Conservation (phyloP, 2,888 invertebrate genomes). For the Mesorhabditis sp. region DNA sequence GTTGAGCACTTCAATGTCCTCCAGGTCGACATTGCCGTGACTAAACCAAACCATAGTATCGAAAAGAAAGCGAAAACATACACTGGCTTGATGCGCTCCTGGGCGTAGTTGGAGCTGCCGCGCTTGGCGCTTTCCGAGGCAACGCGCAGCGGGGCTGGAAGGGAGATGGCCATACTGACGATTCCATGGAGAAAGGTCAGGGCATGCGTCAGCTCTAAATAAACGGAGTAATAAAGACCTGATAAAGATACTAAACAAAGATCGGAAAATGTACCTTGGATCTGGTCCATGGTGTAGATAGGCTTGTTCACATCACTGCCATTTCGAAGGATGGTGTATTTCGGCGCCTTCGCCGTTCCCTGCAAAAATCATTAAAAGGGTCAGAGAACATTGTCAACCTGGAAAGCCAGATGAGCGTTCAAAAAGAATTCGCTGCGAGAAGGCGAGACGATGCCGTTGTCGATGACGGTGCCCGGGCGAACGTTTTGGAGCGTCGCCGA, state of each 20-base stretch:
- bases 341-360: constrained; percentile 23
- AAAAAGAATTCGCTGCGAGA: constrained; percentile 21
- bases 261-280: background rate
- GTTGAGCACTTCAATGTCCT: background rate
- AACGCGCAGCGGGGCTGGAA: constrained; percentile 22
- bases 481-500: constrained; percentile 15
- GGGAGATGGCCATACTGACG: constrained; percentile 13
- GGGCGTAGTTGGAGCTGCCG: constrained; percentile 7
- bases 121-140: constrained; percentile 19
- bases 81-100: too few relatives aligned
- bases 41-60: too few relatives aligned
- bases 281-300: constrained; percentile 1
- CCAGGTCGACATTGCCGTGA: background rate
- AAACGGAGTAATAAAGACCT: too few relatives aligned
- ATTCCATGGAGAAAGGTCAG: constrained; percentile 21
- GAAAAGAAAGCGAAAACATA: too few relatives aligned
- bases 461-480: constrained; percentile 24
- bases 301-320: background rate
- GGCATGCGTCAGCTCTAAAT: constrained; percentile 11
- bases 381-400: constrained; percentile 7
- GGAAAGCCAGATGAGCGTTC: constrained; percentile 19
- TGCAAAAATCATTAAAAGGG: background rate
- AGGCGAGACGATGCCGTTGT: constrained; percentile 19
- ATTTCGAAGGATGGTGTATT: constrained; percentile 18
- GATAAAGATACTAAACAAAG: too few relatives aligned